These are phyloP conservation scores for Neogobius melanostomus DNA, from an alignment of 2,113 vertebrate species.

Conservation along the genomic window DNA sequence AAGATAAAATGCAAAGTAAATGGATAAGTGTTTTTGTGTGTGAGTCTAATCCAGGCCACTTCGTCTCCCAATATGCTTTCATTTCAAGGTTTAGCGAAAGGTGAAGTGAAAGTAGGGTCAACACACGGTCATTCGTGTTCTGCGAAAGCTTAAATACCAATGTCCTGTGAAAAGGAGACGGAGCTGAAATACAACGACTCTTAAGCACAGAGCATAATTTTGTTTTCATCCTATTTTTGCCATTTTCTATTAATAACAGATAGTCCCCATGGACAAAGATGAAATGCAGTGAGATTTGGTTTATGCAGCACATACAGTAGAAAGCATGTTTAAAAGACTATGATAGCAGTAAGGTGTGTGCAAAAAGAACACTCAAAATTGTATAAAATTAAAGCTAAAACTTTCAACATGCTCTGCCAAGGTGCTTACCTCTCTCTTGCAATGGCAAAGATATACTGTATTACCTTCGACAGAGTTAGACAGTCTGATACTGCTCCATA, in stretches of 20 bases:
- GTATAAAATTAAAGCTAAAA: no score
- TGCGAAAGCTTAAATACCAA: slow-evolving; percentile 46
- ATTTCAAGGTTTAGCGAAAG: slow-evolving; percentile 12
- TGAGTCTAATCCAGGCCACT: slow-evolving; percentile 20
- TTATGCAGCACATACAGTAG: slow-evolving; percentile 4
- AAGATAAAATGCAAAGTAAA: no score
- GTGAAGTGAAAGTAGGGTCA: slow-evolving; percentile 21
- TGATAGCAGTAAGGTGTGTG: neutral
- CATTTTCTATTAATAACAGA: slow-evolving; percentile 42
- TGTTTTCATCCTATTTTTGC: slow-evolving; percentile 48
- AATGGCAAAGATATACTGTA: no score
- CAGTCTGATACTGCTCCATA: no score
- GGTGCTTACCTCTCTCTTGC: no score
- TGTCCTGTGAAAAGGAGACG: no score
- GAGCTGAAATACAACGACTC: no score
- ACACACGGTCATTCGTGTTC: slow-evolving; percentile 46
- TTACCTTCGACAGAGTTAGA: no score
- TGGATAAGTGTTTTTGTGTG: neutral
- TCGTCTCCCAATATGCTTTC: slow-evolving; percentile 31
- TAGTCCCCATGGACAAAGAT: slow-evolving; percentile 40
- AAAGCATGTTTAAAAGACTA: neutral
- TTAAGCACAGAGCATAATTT: slow-evolving; percentile 30
- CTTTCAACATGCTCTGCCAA: no score
- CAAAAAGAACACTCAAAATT: neutral
- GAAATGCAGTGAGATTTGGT: slow-evolving; percentile 28